Conservation (phyloP, 2,888 invertebrate genomes). For the Noctua comes region DNA sequence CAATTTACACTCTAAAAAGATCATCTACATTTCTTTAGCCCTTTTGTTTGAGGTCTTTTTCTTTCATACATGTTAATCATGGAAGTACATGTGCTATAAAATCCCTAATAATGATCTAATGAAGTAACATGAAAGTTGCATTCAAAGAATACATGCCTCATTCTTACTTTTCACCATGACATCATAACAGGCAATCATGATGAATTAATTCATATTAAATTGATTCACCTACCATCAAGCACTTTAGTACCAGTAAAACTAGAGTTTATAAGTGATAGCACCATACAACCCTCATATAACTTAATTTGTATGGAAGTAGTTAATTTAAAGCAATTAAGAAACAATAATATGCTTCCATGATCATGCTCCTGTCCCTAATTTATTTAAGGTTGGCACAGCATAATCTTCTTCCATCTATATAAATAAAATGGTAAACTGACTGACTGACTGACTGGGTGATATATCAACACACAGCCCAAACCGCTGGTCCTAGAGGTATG, state of each 20-base stretch:
- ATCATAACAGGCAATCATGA: not conserved
- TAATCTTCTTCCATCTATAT: not conserved
- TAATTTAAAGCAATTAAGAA: slow-evolving; percentile 7
- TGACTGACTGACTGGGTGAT: too few species aligned
- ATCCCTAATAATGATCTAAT: not conserved
- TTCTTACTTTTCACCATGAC: slow-evolving; percentile 27
- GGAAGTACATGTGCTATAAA: not conserved
- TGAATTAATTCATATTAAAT: slow-evolving; percentile 23
- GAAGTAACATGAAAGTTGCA: not conserved
- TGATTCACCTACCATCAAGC: slow-evolving; percentile 36
- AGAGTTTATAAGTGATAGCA: slow-evolving; percentile 5
- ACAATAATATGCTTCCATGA: not conserved
- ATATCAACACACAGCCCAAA: too few species aligned
- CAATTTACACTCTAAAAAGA: not conserved
- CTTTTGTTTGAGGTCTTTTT: not conserved
- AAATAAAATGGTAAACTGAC: too few species aligned
- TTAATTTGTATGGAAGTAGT: slow-evolving; percentile 2
- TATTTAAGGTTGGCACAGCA: not conserved
- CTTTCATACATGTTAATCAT: not conserved
- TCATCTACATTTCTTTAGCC: not conserved
- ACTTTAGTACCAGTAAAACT: not conserved
- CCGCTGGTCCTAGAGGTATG: too few species aligned
- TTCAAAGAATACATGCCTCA: not conserved
- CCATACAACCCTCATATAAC: not conserved
- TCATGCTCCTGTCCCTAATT: not conserved